Conservation (phyloP, 2,888 invertebrate genomes). For the Yponomeuta evonymella region DNA sequence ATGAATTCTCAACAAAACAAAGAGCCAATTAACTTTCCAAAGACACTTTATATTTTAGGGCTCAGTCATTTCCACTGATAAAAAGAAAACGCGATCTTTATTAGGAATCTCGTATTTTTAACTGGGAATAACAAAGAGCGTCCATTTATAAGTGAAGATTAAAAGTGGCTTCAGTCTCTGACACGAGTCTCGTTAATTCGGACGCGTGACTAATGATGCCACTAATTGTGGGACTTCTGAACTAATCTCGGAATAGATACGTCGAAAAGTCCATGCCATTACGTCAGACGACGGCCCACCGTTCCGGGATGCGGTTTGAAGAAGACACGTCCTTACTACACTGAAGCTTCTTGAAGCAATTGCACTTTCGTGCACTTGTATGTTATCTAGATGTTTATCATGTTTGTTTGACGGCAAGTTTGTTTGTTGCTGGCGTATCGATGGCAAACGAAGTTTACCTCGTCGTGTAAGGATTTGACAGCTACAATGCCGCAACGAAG, state of each 20-base stretch:
- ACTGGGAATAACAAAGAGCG: not conserved
- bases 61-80: not conserved
- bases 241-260: constrained; percentile 6
- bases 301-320: not conserved
- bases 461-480: no score
- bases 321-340: no score
- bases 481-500: no score
- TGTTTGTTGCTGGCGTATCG: no score
- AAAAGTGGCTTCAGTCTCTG: constrained; percentile 36
- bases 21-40: not conserved
- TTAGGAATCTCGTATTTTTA: constrained; percentile 1
- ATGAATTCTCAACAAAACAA: not conserved
- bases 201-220: constrained; percentile 31
- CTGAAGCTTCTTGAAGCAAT: no score
- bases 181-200: constrained; percentile 46
- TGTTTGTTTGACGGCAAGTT: no score
- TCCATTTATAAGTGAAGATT: constrained; percentile 31
- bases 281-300: not conserved
- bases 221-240: constrained; percentile 16
- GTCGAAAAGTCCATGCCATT: not conserved
- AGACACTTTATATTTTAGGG: not conserved
- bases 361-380: no score
- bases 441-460: no score
- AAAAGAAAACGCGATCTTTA: not conserved
- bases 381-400: no score